These are phyloP conservation scores for Rhagonycha lutea DNA, from an alignment of 2,888 invertebrate species.

Conservation along the genomic window DNA sequence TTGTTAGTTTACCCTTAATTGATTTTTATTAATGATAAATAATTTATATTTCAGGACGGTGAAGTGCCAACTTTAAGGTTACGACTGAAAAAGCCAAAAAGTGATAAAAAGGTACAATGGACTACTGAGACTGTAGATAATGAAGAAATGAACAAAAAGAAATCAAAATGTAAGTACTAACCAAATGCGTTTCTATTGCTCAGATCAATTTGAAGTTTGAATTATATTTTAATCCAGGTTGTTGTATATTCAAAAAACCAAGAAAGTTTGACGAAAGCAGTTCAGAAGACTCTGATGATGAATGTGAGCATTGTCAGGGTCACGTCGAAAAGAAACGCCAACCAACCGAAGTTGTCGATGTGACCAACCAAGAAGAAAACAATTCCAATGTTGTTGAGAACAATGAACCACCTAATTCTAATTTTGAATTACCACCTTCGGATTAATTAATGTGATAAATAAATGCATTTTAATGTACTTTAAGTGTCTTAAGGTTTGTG, in stretches of 20 bases:
- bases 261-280: slow-evolving; percentile 85
- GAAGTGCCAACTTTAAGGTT: slow-evolving; percentile 65
- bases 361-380: not conserved
- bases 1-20: no score
- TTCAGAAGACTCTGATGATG: slow-evolving; percentile 77
- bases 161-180: slow-evolving; percentile 85
- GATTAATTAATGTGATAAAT: not conserved
- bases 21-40: not conserved
- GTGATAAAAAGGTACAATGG: slow-evolving; percentile 85
- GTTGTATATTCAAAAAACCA: slow-evolving; percentile 94
- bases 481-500: slow-evolving; percentile 28
- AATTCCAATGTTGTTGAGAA: not conserved
- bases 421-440: not conserved
- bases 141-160: slow-evolving; percentile 92
- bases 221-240: slow-evolving; percentile 66
- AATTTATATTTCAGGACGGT: slow-evolving; percentile 45
- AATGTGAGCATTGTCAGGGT: slow-evolving; percentile 86
- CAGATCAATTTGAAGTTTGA: not conserved
- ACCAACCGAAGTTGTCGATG: slow-evolving; percentile 3
- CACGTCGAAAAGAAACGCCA: slow-evolving; percentile 69
- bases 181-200: not conserved
- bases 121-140: slow-evolving; percentile 91
- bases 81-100: slow-evolving; percentile 70
- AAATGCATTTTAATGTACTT: slow-evolving; percentile 10
- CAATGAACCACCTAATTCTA: not conserved